Percentiles rank a stretch among this genome's conserved stretches.
phyloP scores from a whole-genome alignment of 2,113 vertebrate genomes.

The Ascaphus truei region DNA sequence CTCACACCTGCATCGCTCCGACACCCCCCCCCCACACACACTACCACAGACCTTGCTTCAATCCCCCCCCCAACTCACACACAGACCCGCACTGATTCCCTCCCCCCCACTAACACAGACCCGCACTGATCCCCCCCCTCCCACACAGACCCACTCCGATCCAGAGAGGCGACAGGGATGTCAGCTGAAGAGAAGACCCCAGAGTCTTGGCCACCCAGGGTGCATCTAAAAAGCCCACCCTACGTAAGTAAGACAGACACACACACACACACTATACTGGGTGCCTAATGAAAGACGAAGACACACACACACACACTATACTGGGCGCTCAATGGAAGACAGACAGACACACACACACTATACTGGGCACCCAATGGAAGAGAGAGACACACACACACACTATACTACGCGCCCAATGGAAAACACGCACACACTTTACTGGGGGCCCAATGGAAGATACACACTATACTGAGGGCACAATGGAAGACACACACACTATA shows the following conservation, averaged over 20 bases:
- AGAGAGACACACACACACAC: too few relatives aligned
- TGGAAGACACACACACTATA: too few relatives aligned
- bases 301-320: too few relatives aligned
- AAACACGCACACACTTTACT: too few relatives aligned
- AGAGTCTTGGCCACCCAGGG: slow-evolving; percentile 19
- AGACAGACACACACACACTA: too few relatives aligned
- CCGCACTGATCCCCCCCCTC: neutral
- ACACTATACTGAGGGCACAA: too few relatives aligned
- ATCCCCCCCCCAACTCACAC: neutral
- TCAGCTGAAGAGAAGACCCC: slow-evolving; percentile 34
- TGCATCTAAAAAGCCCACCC: slow-evolving; percentile 35
- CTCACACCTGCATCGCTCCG: neutral
- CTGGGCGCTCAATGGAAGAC: too few relatives aligned
- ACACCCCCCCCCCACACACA: neutral
- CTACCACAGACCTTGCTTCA: too few relatives aligned
- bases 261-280: too few relatives aligned
- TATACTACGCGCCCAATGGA: neutral
- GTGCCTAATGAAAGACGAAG: too few relatives aligned
- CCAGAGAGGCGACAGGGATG: slow-evolving; percentile 1
- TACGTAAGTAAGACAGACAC: slow-evolving; percentile 38
- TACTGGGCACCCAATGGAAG: too few relatives aligned
- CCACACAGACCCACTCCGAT: neutral
- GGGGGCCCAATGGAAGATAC: too few relatives aligned
- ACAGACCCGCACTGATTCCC: neutral
- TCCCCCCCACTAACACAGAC: neutral